Percentiles rank a stretch among this genome's conserved stretches.
These are phyloP conservation scores for Heliothis virescens DNA, from an alignment of 1,140 invertebrate genomes.

Conservation along the genomic window DNA sequence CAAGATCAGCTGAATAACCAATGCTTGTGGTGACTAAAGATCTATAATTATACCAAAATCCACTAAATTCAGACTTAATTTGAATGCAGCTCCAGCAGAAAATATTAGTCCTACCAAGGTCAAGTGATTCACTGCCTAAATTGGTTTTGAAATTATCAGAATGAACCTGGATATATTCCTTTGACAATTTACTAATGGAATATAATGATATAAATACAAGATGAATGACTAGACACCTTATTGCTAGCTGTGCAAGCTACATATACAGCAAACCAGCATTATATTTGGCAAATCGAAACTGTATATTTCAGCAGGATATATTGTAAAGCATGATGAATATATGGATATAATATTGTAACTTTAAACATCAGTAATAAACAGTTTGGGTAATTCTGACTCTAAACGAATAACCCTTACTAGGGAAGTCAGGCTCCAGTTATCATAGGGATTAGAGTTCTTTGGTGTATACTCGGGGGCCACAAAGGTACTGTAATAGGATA, in stretches of 20 bases:
- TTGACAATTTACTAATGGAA: neutral
- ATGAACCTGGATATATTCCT: conserved; percentile 12
- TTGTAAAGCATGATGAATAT: conserved; percentile 37
- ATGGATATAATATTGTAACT: conserved; percentile 31
- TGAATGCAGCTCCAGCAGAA: too few relatives aligned
- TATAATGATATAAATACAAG: conserved; percentile 10
- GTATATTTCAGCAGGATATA: conserved; percentile 46
- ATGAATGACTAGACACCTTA: conserved; percentile 62
- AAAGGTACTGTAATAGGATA: conserved; percentile 90
- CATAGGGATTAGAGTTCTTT: conserved; percentile 79
- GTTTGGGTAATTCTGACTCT: conserved; percentile 89
- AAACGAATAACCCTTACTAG: conserved; percentile 88
- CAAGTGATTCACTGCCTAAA: neutral
- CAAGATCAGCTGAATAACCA: neutral
- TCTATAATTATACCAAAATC: too few relatives aligned
- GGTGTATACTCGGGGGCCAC: conserved; percentile 81
- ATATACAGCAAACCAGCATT: conserved; percentile 63
- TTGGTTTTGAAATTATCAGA: neutral
- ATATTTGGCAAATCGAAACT: conserved; percentile 55
- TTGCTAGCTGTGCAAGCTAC: conserved; percentile 58
- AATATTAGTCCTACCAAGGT: too few relatives aligned
- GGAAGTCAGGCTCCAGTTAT: conserved; percentile 87
- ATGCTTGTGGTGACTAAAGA: too few relatives aligned
- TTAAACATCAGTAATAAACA: conserved; percentile 84
- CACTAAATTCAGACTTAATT: too few relatives aligned